Conservation (phyloP, 2,113 vertebrate species). For the Ibidorhyncha struthersii region DNA sequence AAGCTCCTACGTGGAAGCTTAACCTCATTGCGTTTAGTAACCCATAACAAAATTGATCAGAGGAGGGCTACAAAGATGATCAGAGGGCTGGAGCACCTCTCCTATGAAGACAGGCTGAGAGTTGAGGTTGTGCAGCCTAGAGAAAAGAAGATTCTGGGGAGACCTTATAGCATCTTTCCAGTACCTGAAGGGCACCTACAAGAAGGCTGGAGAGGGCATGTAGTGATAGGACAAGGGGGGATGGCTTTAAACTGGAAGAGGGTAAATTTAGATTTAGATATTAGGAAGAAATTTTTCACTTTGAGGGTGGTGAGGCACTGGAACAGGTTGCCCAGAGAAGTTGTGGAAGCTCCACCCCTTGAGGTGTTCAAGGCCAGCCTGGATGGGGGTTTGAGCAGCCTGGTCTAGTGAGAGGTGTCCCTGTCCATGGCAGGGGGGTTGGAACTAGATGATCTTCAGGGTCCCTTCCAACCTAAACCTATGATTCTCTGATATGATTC, state of each 20-base stretch:
- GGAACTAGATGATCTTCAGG: neutral
- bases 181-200: no score
- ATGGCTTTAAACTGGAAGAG: no score
- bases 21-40: accelerated
- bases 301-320: neutral
- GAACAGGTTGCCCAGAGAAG: neutral
- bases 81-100: no score
- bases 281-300: no score
- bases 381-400: neutral
- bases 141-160: no score
- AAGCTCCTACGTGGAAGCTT: neutral
- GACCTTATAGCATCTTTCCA: no score
- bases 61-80: no score
- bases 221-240: no score
- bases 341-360: neutral
- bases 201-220: no score
- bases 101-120: no score
- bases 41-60: neutral
- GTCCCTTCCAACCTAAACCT: neutral
- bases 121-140: no score
- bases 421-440: neutral
- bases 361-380: neutral
- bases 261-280: no score
- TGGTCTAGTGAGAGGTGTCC: neutral
- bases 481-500: neutral